Evolutionary conservation across 2,113 vertebrate species (phyloP).

Genomic region (Mohoua ochrocephala): DNA sequence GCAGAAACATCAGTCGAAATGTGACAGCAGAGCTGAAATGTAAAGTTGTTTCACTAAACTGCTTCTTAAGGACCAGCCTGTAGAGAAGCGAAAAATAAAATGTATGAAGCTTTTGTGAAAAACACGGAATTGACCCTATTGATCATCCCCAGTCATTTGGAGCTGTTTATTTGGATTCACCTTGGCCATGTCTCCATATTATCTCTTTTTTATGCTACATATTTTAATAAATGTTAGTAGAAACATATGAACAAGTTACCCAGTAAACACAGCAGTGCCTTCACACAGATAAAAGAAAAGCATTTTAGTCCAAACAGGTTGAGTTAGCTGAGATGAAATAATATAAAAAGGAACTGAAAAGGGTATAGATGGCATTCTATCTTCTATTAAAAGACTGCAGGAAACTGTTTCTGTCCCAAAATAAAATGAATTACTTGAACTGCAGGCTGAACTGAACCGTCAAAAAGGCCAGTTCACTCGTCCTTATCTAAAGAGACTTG

Average conservation of each 20-base stretch:
- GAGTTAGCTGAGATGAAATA: background rate
- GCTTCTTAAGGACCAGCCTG: background rate
- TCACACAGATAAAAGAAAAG: background rate
- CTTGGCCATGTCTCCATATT: background rate
- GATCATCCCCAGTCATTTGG: background rate
- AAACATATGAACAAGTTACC: background rate
- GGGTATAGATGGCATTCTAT: background rate
- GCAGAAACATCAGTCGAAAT: background rate
- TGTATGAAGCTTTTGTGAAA: background rate
- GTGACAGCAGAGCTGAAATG: background rate
- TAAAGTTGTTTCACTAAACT: background rate
- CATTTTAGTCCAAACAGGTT: background rate
- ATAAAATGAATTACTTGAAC: background rate
- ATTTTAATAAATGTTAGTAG: background rate
- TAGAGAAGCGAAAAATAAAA: background rate
- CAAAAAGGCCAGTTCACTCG: background rate
- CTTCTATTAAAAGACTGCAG: background rate
- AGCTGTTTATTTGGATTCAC: background rate
- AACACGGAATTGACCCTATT: background rate
- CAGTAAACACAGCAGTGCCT: background rate
- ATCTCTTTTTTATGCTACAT: background rate
- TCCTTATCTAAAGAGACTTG: constrained; percentile 11
- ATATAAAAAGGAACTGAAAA: background rate
- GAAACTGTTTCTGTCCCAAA: background rate
- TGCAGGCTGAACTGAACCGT: background rate